Percentiles rank a stretch among this genome's conserved stretches.
Conservation (phyloP, 2,113 vertebrate genomes). For the Tursiops truncatus region DNA sequence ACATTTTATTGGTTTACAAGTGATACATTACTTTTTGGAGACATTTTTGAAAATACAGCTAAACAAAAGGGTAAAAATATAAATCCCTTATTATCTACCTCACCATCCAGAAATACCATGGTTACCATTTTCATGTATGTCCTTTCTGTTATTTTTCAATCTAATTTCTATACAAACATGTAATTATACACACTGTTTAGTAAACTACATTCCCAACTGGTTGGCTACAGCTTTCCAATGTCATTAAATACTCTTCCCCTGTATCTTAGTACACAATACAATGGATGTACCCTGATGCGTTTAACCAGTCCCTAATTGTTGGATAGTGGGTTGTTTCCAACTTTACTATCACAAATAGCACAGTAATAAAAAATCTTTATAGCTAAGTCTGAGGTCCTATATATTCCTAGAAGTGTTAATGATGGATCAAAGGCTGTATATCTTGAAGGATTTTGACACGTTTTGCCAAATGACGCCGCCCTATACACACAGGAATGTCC, state of each 20-base stretch:
- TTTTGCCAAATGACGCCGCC: background rate
- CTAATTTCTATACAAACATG: background rate
- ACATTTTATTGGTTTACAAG: background rate
- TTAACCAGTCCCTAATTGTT: background rate
- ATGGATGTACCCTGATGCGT: background rate
- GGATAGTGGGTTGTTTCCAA: background rate
- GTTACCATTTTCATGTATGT: background rate
- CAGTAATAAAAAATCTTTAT: background rate
- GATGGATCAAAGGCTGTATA: background rate
- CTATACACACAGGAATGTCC: too few relatives aligned
- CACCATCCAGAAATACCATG: background rate
- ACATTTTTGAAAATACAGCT: background rate
- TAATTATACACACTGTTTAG: background rate
- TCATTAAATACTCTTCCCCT: background rate
- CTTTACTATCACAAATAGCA: background rate
- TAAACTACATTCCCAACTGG: background rate
- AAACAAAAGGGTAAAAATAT: background rate
- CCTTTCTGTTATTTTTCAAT: background rate
- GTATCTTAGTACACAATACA: background rate
- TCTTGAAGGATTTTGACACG: background rate
- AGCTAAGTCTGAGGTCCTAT: background rate
- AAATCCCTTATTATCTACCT: background rate
- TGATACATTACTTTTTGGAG: background rate
- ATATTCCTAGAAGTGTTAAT: background rate
- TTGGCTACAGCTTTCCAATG: background rate